Percentiles rank a stretch among this genome's conserved stretches.
phyloP scores from a whole-genome alignment of 2,888 invertebrate species.

The Neuroscelio doddi region DNA sequence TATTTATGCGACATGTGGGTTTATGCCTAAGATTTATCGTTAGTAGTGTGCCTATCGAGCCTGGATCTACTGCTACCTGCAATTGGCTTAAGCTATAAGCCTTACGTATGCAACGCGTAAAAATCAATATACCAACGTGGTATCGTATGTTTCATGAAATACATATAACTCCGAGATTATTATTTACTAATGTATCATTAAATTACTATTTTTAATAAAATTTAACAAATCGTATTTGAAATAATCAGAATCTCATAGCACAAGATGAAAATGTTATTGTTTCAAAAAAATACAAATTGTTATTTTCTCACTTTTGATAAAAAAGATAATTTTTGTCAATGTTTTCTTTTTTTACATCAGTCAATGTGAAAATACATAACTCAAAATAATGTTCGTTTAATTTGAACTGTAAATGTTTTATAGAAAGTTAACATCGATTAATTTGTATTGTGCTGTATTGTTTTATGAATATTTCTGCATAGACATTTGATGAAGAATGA shows the following conservation, averaged over 20 bases:
- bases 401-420: no score
- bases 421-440: no score
- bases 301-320: no score
- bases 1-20: conserved; percentile 11
- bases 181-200: neutral
- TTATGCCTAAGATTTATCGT: conserved; percentile 23
- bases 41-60: conserved; percentile 36
- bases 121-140: conserved; percentile 34
- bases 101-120: conserved; percentile 32
- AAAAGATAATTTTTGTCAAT: no score
- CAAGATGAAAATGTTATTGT: no score
- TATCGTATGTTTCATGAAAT: conserved; percentile 34
- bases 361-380: neutral
- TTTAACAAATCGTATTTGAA: no score
- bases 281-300: no score
- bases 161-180: conserved; percentile 25
- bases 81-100: conserved; percentile 40
- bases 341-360: no score
- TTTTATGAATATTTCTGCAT: neutral
- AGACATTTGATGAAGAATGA: neutral
- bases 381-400: no score
- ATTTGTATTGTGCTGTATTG: no score
- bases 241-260: no score
- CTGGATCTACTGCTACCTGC: conserved; percentile 33
- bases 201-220: no score